Evolutionary conservation across 2,888 invertebrate genomes (phyloP), one percentile per base, ranked within the genome.

Genomic region (Athripsodes cinereus): DNA sequence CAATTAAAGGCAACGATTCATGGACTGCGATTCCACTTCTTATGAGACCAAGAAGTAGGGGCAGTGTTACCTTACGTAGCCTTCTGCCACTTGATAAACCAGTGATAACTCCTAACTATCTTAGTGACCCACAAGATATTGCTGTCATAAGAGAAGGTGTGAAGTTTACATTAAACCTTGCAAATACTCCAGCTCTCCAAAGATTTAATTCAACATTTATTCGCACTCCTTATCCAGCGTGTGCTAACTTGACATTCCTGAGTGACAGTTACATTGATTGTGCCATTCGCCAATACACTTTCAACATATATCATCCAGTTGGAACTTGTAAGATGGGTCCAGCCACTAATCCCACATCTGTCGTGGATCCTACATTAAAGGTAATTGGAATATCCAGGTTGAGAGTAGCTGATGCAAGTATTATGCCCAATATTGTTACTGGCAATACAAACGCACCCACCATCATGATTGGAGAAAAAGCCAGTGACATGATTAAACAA

Each of bases 381-480:
- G 84, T 90, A 0, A 79, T 85, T 59, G 85, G 85, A 0, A 74
- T 88, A 0, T 69, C 74, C 16, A 81, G 82, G 11, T 72, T 90
- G 1, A 75, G 90, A 46, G 86, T 90, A 0, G 81, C 83, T 0
- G 90, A 90, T 69, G 89, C 87, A 0, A 88, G 89, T 55, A 80
- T 92, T 46, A 91, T 92, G 89, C 91, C 90, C 0, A 76, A 70
- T 2, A 81, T 87, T 50, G 79, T 86, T 0, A 89, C 87, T 67
- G 89, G 87, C 3, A 92, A 92, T 70, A 90, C 90, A 0, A 92
- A 92, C 69, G 92, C 88, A 0, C 88, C 91, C 0, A 82, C 84
- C 0, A 86, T 92, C 16, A 92, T 92, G 92, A 90, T 92, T 55
- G 92, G 84, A 0, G 92, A 93, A 68, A 90, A 89, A 66, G 88